Evolutionary conservation across 1,140 invertebrate genomes (phyloP), one percentile per base, ranked within the genome.

Genomic region (Acromyrmex heyeri): DNA sequence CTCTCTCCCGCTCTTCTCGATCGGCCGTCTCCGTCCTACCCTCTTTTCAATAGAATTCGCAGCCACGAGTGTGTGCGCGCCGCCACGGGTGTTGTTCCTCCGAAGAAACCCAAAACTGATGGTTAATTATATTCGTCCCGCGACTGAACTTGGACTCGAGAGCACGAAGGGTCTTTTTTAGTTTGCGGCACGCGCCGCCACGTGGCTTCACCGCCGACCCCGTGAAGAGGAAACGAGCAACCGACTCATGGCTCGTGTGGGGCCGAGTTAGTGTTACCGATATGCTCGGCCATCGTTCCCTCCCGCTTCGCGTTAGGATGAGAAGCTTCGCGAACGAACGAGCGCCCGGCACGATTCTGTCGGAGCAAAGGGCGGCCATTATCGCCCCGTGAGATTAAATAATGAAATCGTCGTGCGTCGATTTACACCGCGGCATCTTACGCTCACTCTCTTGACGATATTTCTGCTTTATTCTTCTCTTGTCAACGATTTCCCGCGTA

Each of bases 61-160:
- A 34, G 55, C 38, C 67, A 55, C 27, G 53, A 30, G 48, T 88
- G 65, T 69, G 65, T 69, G 48, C 64, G 69, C 57, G 62, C 18
- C 62, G 38, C 65, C 65, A 69, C 65, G 86, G 79, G 69, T 82
- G 87, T 88, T 90, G 88, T 92, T 93, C 85, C 86, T 88, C 88
- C 88, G 87, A 91, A 92, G 94, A 95, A 95, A 95, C 93, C 94
- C 86, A 95, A 95, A 95, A 95, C 94, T 95, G 94, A 95, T 95
- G 93, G 94, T 94, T 95, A 95, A 95, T 95, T 95, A 95, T 94
- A 91, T 93, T 94, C 91, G 93, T 86, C 90, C 91, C 83, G 92
- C 88, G 91, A 92, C 91, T 91, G 89, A 91, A 92, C 89, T 92
- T 91, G 90, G 89, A 89, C 85, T 87, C 72, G 55, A 89, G 87